Evolutionary conservation across 2,888 invertebrate genomes (phyloP).

Genomic region (Hyalella azteca): DNA sequence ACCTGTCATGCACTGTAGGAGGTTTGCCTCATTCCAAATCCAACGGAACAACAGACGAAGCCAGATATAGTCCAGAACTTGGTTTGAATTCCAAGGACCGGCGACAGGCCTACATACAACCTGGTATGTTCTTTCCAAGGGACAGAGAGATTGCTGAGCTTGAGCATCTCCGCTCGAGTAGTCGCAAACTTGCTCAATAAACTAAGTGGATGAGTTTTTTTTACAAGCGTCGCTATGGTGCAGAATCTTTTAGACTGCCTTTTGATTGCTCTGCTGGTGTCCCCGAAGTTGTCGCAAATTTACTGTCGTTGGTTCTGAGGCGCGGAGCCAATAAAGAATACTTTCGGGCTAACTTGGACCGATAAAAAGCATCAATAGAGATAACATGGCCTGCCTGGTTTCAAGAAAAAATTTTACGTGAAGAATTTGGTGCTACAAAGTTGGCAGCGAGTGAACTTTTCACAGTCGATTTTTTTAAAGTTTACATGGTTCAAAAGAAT

Average conservation of each 20-base stretch:
- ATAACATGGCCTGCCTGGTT: not conserved
- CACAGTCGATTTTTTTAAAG: no score
- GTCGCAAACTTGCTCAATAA: not conserved
- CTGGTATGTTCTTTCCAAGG: no score
- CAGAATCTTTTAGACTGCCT: conserved; percentile 1
- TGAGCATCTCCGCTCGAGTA: not conserved
- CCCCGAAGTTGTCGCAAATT: conserved; percentile 19
- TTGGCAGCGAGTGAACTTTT: no score
- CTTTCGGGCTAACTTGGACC: conserved; percentile 22
- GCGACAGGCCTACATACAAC: no score
- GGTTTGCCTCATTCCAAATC: no score
- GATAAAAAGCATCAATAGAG: conserved; percentile 34
- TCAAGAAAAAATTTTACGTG: not conserved
- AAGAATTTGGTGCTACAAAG: not conserved
- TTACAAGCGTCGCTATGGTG: not conserved
- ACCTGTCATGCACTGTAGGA: no score
- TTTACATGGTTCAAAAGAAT: not conserved
- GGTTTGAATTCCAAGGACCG: no score
- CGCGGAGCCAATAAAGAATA: conserved; percentile 29
- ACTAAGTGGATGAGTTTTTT: conserved; percentile 24
- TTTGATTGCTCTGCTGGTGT: conserved; percentile 10
- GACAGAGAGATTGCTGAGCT: no score
- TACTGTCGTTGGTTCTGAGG: not conserved
- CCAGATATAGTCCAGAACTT: no score
- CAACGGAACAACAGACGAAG: no score